Conservation (phyloP, 2,797 vertebrate genomes). For the Furcifer pardalis region DNA sequence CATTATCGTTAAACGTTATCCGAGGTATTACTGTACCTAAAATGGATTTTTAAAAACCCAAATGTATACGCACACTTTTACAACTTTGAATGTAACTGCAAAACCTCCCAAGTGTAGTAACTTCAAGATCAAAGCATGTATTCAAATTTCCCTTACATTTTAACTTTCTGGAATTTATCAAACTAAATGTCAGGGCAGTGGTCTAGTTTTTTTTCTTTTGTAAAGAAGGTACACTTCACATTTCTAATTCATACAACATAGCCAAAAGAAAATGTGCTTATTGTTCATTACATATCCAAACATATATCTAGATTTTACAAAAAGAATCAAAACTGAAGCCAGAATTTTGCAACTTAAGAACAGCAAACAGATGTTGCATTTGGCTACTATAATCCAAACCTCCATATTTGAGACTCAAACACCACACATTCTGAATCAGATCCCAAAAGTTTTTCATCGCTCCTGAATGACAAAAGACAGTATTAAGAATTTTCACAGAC, state of each 20-base stretch:
- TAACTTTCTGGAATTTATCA: background rate
- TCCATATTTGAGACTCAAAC: background rate
- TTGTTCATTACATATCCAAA: slow-evolving; percentile 13
- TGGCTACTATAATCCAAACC: slow-evolving; percentile 13
- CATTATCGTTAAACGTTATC: too few species aligned
- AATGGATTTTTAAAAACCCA: too few species aligned
- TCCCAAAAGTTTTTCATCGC: slow-evolving; percentile 1
- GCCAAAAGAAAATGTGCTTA: slow-evolving; percentile 36
- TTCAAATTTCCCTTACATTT: background rate
- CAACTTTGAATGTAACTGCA: background rate
- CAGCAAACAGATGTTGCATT: slow-evolving; percentile 39
- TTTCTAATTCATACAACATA: background rate
- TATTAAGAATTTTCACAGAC: slow-evolving; percentile 55
- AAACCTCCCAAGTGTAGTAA: background rate
- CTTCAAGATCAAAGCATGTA: background rate
- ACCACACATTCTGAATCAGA: slow-evolving; percentile 31
- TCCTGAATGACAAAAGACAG: slow-evolving; percentile 18
- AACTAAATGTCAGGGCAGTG: background rate
- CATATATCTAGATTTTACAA: background rate
- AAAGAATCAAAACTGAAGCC: background rate
- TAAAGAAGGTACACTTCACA: background rate
- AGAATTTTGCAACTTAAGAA: slow-evolving; percentile 23
- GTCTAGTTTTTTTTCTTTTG: background rate
- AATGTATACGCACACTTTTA: background rate
- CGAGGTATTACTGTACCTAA: too few species aligned